Base-by-base conservation (phyloP, 2,113 vertebrate genomes). In the Ploceus nigricollis region DNA sequence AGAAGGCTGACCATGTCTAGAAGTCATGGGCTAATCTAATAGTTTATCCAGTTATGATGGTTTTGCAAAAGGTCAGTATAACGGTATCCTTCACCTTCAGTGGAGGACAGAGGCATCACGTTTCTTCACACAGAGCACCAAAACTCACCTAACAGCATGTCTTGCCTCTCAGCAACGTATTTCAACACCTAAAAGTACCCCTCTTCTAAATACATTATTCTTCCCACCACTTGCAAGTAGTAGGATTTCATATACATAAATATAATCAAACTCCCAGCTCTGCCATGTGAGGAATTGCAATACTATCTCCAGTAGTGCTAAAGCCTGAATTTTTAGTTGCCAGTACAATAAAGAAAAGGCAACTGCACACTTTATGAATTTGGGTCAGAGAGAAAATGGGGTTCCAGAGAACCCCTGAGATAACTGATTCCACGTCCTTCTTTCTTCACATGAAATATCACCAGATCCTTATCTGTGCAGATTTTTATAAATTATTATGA, bases 371-470 rank as follows among this genome's bases (percentile, higher is more conserved):
- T 61, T 72, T 39, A 45, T 53, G 40, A 56, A 56, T 42, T 7
- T 13, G 8, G 57, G 12, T 45, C 51, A 76, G 25, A 71, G 9
- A 58, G 23, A 75, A 93, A 79, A 79, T 1, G 1, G 6, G 30
- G n/a, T 51, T 89, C 50, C 0, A 0, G 16, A 54, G 23, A 63
- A 64, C 13, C 8, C 22, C 25, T 33, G 37, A 85, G n/a, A 39
- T 31, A 71, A 71, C 79, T 39, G 7, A 56, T 35, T 53, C 20
- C 37, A 68, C 13, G 81, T 35, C 4, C 10, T 15, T 42, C 7
- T 77, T 3, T 57, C 57, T 65, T 45, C 33, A 54, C 3, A 8
- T 37, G 48, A 90, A 57, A 47, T 75, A 87, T 42, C 19, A 82
- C 4, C 15, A 82, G 13, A 48, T 33, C 18, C 16, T 64, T 58